phyloP scores from a whole-genome alignment of 2,888 invertebrate genomes.

The Chouioia cunea region DNA sequence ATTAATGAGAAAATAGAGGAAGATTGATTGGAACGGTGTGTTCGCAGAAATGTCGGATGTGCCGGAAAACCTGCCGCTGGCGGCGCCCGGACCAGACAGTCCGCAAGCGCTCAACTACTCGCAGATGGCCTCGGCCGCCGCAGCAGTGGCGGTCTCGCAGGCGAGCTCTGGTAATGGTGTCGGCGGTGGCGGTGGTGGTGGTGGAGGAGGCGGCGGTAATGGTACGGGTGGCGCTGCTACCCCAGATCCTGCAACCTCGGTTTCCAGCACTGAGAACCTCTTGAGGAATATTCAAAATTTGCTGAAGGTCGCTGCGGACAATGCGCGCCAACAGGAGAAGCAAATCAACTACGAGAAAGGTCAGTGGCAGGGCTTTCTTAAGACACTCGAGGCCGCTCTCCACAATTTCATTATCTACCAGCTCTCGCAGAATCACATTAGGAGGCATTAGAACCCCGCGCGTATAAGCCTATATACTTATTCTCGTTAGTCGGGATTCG shows the following conservation, averaged over 20 bases:
- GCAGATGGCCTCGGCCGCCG: constrained; percentile 77
- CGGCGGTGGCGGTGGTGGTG: constrained; percentile 72
- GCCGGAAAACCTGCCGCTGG: constrained; percentile 77
- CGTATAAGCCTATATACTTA: too few relatives aligned
- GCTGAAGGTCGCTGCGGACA: constrained; percentile 96
- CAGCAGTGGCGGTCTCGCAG: constrained; percentile 63
- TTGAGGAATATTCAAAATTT: constrained; percentile 95
- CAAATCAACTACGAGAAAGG: constrained; percentile 98
- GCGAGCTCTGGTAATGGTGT: constrained; percentile 6
- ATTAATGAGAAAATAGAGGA: neutral
- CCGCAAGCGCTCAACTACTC: constrained; percentile 87
- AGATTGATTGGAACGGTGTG: neutral
- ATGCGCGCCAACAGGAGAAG: constrained; percentile 94
- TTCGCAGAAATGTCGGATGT: constrained; percentile 82
- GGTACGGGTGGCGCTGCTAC: constrained; percentile 57
- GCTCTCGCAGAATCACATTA: constrained; percentile 66
- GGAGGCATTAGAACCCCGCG: constrained; percentile 58
- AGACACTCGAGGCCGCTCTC: constrained; percentile 67
- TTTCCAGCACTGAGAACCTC: constrained; percentile 92
- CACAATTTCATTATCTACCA: constrained; percentile 68
- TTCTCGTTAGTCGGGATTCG: too few relatives aligned
- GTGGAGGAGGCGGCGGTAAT: constrained; percentile 72
- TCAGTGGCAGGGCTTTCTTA: constrained; percentile 72
- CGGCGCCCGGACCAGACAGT: constrained; percentile 71
- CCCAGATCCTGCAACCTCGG: constrained; percentile 72